A percentile compares a stretch with the other conserved stretches of the same genome.
Evolutionary conservation across 2,113 vertebrate species (phyloP).

Genomic region (Perca schrenkii): DNA sequence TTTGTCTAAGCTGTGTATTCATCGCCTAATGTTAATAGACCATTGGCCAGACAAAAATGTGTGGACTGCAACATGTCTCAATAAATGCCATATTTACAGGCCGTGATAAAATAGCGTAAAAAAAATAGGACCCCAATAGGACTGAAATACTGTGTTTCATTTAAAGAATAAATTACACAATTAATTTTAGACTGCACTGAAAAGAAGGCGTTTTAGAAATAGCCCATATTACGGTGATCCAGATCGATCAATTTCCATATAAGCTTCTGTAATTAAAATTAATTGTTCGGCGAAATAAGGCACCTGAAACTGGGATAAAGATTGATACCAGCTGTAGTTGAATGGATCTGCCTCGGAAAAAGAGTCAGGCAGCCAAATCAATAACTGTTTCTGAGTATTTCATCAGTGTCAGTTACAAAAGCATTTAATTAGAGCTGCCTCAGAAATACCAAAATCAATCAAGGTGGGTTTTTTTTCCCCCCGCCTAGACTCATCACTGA

Average conservation of each 20-base stretch:
- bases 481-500: constrained; percentile 16
- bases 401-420: constrained; percentile 73
- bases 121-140: not conserved
- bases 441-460: constrained; percentile 73
- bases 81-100: not conserved
- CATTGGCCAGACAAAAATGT: not conserved
- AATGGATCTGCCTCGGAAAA: constrained; percentile 62
- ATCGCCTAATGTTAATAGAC: not conserved
- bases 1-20: not conserved
- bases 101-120: not conserved
- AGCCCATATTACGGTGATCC: constrained; percentile 28
- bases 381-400: constrained; percentile 74
- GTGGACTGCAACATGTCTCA: not conserved
- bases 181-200: not conserved
- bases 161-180: not conserved
- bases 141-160: not conserved
- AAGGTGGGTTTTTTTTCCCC: constrained; percentile 12
- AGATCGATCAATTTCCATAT: constrained; percentile 70
- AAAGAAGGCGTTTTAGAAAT: constrained; percentile 20
- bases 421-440: constrained; percentile 71
- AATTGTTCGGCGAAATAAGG: constrained; percentile 67
- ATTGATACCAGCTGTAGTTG: constrained; percentile 63
- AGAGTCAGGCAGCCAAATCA: constrained; percentile 59
- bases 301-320: constrained; percentile 59
- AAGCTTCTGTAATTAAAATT: constrained; percentile 71